Base-by-base conservation (phyloP, 2,113 vertebrate genomes). In the Corythornis cristatus region DNA sequence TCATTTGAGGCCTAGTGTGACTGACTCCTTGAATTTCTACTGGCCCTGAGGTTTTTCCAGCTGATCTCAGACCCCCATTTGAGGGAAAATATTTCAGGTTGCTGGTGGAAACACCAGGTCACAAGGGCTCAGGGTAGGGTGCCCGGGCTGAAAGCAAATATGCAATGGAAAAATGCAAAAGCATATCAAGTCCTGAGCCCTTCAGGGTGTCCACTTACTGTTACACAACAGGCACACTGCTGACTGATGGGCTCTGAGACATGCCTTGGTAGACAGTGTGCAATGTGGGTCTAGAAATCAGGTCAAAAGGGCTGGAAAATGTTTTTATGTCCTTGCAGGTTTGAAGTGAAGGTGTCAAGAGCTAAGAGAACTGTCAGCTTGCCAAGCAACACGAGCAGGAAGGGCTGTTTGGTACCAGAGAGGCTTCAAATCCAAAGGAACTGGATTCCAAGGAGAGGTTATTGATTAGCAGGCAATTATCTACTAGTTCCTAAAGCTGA, bases 281-380 rank as follows among this genome's bases (percentile, higher is more conserved):
- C 0, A 1, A 46, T 0, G 2, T 3, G 0, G 1, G 14, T 28
- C 48, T 25, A 18, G 66, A 86, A 88, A 82, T 16, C 2, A 17
- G 83, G 50, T 31, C 46, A 84, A 58, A 95, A 62, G 21, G 51
- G 58, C n/a, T 12, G 57, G 37, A 48, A 87, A 48, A 43, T 45
- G 21, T 22, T 62, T 51, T 46, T 11, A 16, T 26, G 35, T 20
- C 60, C 37, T 56, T 67, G 56, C 16, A 85, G 45, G 29, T 83
- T 28, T 42, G 61, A 88, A 89, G 45, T 8, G 19, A 71, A 19
- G 6, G 10, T 0, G 2, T 18, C 40, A 70, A 72, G 35, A 53
- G 73, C 37, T 14, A 80, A 80, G 8, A 43, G 71, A 83, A 1
- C 22, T 3, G 2, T n/a, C 68, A 64, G 9, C 12, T 19, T 62